Conservation (phyloP, 2,797 vertebrate genomes). For the Premnoplex brunnescens region DNA sequence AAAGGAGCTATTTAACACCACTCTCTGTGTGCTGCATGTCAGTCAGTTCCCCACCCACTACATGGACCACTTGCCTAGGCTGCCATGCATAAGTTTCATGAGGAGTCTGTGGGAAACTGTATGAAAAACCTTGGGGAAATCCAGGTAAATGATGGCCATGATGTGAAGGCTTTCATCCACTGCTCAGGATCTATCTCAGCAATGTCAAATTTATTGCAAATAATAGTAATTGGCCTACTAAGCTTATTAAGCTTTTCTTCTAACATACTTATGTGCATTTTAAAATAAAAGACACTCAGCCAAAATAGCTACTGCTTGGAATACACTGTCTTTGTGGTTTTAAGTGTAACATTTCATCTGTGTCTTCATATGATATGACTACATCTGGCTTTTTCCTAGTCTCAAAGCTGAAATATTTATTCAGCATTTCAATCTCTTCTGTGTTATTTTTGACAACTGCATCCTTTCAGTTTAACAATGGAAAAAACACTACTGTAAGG, state of each 20-base stretch:
- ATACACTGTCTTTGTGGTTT: background rate
- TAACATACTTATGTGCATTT: background rate
- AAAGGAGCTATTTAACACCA: background rate
- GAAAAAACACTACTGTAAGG: background rate
- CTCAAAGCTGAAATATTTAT: background rate
- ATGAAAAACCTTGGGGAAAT: background rate
- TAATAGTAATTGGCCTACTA: background rate
- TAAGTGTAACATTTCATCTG: background rate
- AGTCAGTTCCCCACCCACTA: background rate
- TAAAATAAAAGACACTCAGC: background rate
- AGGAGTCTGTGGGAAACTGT: background rate
- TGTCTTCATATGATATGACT: background rate
- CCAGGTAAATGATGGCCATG: background rate
- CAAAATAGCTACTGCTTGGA: background rate
- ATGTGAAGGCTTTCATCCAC: background rate
- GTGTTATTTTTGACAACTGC: background rate
- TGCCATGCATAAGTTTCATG: background rate
- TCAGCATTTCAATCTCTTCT: background rate
- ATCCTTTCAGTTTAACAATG: background rate
- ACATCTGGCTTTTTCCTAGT: background rate
- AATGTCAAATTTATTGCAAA: background rate
- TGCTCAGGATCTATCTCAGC: background rate
- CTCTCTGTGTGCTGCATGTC: background rate
- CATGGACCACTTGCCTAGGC: background rate
- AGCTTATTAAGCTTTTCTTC: background rate